A percentile compares a stretch with the other conserved stretches of the same genome.
phyloP scores from a whole-genome alignment of 1,140 invertebrate species.

The Listronotus oregonensis region DNA sequence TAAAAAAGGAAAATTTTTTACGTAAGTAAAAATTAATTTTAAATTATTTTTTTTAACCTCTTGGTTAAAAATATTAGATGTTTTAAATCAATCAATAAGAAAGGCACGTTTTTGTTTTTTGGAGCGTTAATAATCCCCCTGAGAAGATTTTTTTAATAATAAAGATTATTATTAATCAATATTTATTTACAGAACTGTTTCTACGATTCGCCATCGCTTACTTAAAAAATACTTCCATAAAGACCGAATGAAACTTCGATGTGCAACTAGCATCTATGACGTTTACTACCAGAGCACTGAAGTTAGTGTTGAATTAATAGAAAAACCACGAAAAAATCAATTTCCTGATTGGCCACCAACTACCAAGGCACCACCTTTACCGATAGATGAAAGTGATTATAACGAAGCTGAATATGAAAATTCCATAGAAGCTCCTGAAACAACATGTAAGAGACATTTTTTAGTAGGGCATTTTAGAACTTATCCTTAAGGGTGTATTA shows the following conservation, averaged over 20 bases:
- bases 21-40: slow-evolving; percentile 8
- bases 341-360: background rate
- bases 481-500: too few species aligned
- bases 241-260: slow-evolving; percentile 17
- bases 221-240: slow-evolving; percentile 7
- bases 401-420: background rate
- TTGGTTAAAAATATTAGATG: too few species aligned
- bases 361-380: background rate
- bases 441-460: slow-evolving; percentile 2
- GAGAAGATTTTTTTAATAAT: too few species aligned
- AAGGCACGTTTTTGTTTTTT: too few species aligned
- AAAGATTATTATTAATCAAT: too few species aligned
- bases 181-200: slow-evolving; percentile 21
- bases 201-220: slow-evolving; percentile 15
- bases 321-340: slow-evolving; percentile 3
- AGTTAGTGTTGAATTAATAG: background rate
- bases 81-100: too few species aligned
- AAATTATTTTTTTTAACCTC: too few species aligned
- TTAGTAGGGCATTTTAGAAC: too few species aligned
- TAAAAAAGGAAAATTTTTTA: background rate
- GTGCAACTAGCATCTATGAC: slow-evolving; percentile 24
- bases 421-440: slow-evolving; percentile 9
- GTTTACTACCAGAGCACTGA: slow-evolving; percentile 17
- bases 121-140: background rate
- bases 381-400: background rate